Evolutionary conservation across 1,140 invertebrate genomes (phyloP).

Genomic region (Trichonephila inaurata): DNA sequence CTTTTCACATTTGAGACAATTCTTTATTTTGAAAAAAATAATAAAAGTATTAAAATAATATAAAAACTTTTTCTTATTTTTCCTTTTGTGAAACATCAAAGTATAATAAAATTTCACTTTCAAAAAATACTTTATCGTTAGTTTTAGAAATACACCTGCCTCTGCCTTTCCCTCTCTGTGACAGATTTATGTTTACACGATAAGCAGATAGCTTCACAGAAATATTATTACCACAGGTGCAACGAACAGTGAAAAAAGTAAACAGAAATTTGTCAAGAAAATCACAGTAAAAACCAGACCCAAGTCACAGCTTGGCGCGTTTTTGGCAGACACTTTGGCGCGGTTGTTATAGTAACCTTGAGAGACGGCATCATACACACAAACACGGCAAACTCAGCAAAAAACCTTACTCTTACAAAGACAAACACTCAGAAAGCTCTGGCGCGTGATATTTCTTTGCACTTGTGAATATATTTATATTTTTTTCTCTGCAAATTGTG

Average conservation of each 20-base stretch:
- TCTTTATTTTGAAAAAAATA: no score
- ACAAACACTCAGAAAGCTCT: not conserved
- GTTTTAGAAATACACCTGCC: not conserved
- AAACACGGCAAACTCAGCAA: slow-evolving; percentile 57
- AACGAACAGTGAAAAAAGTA: not conserved
- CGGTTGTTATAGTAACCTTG: slow-evolving; percentile 70
- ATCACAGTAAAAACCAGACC: not conserved
- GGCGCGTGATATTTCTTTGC: slow-evolving; percentile 39
- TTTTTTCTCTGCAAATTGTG: not conserved
- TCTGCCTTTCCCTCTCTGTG: not conserved
- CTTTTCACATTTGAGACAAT: no score
- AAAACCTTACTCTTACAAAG: slow-evolving; percentile 54
- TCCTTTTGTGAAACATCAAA: no score
- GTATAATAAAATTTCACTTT: not conserved
- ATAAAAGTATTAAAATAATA: no score
- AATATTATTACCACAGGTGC: slow-evolving; percentile 28
- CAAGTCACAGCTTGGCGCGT: slow-evolving; percentile 2
- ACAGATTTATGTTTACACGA: slow-evolving; percentile 19
- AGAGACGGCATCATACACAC: slow-evolving; percentile 53
- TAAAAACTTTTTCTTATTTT: no score
- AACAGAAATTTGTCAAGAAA: slow-evolving; percentile 9
- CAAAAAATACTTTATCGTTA: not conserved
- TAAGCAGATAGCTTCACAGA: not conserved
- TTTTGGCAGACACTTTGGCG: slow-evolving; percentile 30
- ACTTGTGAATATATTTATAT: not conserved